These are phyloP conservation scores for Eupithecia dodoneata DNA, from an alignment of 2,888 invertebrate genomes.

Conservation along the genomic window DNA sequence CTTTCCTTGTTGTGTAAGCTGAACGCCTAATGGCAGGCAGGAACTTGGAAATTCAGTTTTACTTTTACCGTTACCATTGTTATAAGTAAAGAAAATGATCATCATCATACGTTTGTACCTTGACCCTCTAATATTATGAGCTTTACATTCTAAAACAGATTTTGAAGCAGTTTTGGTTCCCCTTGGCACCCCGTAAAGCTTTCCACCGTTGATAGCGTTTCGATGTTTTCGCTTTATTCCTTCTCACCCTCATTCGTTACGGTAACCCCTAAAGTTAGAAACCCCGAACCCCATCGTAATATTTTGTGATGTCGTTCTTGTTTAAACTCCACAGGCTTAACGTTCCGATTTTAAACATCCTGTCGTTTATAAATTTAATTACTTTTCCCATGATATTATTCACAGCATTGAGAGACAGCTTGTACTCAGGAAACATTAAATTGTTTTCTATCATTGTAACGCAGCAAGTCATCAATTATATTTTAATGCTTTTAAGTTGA, in stretches of 20 bases:
- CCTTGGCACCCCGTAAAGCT: constrained; percentile 56
- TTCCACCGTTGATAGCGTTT: constrained; percentile 65
- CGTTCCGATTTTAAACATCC: constrained; percentile 40
- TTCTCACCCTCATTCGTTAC: constrained; percentile 72
- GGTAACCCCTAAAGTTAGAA: constrained; percentile 67
- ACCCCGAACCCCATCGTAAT: constrained; percentile 65
- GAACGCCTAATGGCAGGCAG: constrained; percentile 75
- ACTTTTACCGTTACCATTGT: constrained; percentile 70
- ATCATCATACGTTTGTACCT: constrained; percentile 38
- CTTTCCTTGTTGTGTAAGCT: constrained; percentile 84
- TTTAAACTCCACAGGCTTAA: constrained; percentile 49
- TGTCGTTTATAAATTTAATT: constrained; percentile 32
- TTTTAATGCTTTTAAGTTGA: constrained; percentile 24
- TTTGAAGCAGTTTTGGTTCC: constrained; percentile 47
- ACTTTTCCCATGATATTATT: constrained; percentile 36
- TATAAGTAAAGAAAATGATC: constrained; percentile 49
- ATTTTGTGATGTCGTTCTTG: constrained; percentile 55
- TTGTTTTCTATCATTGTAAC: constrained; percentile 34
- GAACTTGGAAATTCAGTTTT: constrained; percentile 75
- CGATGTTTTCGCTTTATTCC: constrained; percentile 71
- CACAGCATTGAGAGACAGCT: constrained; percentile 35
- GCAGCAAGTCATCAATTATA: constrained; percentile 24
- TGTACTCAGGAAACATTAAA: constrained; percentile 37
- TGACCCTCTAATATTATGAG: constrained; percentile 31
- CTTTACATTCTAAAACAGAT: constrained; percentile 42